These are phyloP conservation scores for Schrankia costaestrigalis DNA, from an alignment of 2,888 invertebrate genomes.

Conservation along the genomic window DNA sequence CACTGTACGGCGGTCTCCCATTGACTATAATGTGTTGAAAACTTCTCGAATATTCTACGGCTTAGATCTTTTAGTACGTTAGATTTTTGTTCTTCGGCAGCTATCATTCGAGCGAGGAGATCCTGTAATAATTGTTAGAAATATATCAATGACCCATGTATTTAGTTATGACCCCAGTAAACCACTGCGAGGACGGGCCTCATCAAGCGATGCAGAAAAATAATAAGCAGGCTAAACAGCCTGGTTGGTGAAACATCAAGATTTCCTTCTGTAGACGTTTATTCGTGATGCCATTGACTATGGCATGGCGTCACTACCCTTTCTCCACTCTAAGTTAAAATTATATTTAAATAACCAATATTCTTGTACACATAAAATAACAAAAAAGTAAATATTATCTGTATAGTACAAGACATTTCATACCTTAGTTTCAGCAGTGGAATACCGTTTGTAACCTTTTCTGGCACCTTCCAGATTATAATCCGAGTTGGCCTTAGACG, in stretches of 20 bases:
- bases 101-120: slow-evolving; percentile 86
- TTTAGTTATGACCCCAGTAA: no score
- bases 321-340: no score
- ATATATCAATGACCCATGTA: no score
- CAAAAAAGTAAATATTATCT: background rate
- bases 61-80: slow-evolving; percentile 89
- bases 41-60: slow-evolving; percentile 91
- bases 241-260: no score
- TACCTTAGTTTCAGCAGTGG: slow-evolving; percentile 88
- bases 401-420: slow-evolving; percentile 3
- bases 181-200: no score
- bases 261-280: no score
- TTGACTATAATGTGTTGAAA: slow-evolving; percentile 86
- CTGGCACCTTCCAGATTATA: slow-evolving; percentile 91
- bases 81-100: slow-evolving; percentile 90
- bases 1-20: slow-evolving; percentile 92
- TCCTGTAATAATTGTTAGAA: slow-evolving; percentile 62
- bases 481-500: slow-evolving; percentile 83
- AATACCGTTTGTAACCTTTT: slow-evolving; percentile 92
- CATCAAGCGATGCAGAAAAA: no score
- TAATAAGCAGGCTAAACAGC: no score
- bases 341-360: background rate
- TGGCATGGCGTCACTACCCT: no score
- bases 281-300: no score
- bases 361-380: background rate